Percentiles rank a stretch among this genome's conserved stretches.
Conservation (phyloP, 2,113 vertebrate species). For the Panthera leo region DNA sequence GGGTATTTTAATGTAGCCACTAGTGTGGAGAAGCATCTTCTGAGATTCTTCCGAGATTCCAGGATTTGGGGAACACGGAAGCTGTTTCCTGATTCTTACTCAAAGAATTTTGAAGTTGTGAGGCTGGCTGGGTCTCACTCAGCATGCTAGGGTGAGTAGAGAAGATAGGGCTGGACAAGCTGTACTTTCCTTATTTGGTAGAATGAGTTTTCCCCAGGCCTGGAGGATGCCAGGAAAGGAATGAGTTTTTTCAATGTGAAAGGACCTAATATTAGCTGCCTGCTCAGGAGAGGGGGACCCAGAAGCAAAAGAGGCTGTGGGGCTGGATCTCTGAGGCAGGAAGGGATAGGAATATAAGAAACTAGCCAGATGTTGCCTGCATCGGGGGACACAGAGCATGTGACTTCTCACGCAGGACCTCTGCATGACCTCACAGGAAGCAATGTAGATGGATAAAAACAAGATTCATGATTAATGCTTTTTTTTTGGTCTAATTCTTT, state of each 20-base stretch:
- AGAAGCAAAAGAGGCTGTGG: not conserved
- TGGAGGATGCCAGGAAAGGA: not conserved
- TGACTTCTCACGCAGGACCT: not conserved
- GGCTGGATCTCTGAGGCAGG: not conserved
- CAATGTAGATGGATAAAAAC: not conserved
- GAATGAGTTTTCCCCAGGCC: not conserved
- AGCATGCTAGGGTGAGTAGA: not conserved
- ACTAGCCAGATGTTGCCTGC: not conserved
- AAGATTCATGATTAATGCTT: not conserved
- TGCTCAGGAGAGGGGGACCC: not conserved
- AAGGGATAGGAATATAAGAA: not conserved
- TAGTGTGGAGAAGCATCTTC: not conserved
- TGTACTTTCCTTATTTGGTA: not conserved
- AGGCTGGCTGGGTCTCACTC: not conserved
- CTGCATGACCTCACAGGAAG: not conserved
- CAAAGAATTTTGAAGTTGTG: not conserved
- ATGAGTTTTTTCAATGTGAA: not conserved
- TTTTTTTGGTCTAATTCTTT: not conserved
- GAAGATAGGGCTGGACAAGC: not conserved
- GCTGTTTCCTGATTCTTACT: not conserved
- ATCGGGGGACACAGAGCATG: not conserved
- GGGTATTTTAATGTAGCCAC: not conserved
- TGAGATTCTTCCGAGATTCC: not conserved
- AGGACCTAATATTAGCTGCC: not conserved
- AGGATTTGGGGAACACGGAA: not conserved